Conservation (phyloP, 2,888 invertebrate genomes). For the Tuberolachnus salignus region DNA sequence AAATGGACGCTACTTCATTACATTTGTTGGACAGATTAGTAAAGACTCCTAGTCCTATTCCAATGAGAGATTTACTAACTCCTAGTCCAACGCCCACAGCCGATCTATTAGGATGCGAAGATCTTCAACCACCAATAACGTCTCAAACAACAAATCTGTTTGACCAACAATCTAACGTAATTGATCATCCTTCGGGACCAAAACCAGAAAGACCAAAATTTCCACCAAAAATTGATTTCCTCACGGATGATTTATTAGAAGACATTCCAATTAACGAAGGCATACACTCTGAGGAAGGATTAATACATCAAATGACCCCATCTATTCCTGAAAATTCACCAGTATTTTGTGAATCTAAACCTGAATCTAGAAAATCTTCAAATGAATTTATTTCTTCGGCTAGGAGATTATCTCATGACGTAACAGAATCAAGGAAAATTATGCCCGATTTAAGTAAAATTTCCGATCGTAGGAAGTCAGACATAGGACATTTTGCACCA, state of each 20-base stretch:
- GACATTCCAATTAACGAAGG: constrained; percentile 53
- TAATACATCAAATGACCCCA: constrained; percentile 58
- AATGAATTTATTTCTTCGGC: constrained; percentile 25
- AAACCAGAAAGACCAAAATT: constrained; percentile 52
- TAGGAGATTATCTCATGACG: constrained; percentile 53
- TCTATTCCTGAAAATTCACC: constrained; percentile 38
- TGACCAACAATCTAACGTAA: constrained; percentile 23
- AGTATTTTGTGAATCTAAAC: constrained; percentile 18
- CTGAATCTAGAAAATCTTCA: constrained; percentile 52
- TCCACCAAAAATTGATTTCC: constrained; percentile 52
- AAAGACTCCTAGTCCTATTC: constrained; percentile 85
- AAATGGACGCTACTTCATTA: constrained; percentile 85
- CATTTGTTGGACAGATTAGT: constrained; percentile 82
- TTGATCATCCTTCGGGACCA: constrained; percentile 5
- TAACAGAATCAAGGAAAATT: constrained; percentile 56
- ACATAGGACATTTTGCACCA: constrained; percentile 41
- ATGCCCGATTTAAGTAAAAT: constrained; percentile 54
- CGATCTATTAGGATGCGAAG: constrained; percentile 59
- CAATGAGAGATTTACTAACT: constrained; percentile 80
- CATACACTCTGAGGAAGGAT: neutral
- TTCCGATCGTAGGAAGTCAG: constrained; percentile 46
- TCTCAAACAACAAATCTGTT: neutral
- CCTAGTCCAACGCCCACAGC: constrained; percentile 76
- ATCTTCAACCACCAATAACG: constrained; percentile 55
- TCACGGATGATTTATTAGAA: constrained; percentile 36